phyloP scores from a whole-genome alignment of 1,140 invertebrate species.

The Drosophila fuyamai region DNA sequence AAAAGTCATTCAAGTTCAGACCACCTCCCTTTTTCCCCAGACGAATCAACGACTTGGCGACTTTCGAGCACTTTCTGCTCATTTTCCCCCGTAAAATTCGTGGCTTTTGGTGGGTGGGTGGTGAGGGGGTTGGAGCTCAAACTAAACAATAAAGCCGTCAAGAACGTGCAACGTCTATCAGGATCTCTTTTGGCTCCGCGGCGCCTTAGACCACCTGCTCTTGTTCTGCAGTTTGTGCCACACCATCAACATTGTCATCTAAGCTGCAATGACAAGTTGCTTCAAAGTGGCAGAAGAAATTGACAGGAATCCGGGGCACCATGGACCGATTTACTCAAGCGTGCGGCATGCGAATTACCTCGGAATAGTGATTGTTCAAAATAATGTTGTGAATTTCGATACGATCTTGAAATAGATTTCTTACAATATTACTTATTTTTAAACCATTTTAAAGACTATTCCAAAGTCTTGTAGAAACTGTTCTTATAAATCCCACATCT shows the following conservation, averaged over 20 bases:
- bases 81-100: constrained; percentile 45
- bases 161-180: constrained; percentile 65
- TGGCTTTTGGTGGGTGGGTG: neutral
- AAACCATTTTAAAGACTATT: too few relatives aligned
- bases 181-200: constrained; percentile 21
- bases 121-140: constrained; percentile 18
- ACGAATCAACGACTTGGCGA: constrained; percentile 57
- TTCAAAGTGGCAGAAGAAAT: neutral
- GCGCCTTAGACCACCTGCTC: constrained; percentile 19
- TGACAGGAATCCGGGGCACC: constrained; percentile 4
- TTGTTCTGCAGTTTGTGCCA: constrained; percentile 4
- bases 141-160: constrained; percentile 75
- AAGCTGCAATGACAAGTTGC: constrained; percentile 46
- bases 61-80: constrained; percentile 78
- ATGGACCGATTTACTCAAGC: constrained; percentile 4
- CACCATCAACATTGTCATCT: constrained; percentile 41
- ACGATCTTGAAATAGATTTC: too few relatives aligned
- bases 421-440: too few relatives aligned
- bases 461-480: too few relatives aligned
- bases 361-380: neutral
- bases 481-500: too few relatives aligned
- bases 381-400: neutral
- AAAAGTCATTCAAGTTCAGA: constrained; percentile 79
- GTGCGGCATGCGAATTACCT: constrained; percentile 1
- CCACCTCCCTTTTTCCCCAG: constrained; percentile 1